Evolutionary conservation across 2,797 vertebrate species (phyloP), one percentile per base, ranked within the genome.

Genomic region (Rhyacichthys aspro): DNA sequence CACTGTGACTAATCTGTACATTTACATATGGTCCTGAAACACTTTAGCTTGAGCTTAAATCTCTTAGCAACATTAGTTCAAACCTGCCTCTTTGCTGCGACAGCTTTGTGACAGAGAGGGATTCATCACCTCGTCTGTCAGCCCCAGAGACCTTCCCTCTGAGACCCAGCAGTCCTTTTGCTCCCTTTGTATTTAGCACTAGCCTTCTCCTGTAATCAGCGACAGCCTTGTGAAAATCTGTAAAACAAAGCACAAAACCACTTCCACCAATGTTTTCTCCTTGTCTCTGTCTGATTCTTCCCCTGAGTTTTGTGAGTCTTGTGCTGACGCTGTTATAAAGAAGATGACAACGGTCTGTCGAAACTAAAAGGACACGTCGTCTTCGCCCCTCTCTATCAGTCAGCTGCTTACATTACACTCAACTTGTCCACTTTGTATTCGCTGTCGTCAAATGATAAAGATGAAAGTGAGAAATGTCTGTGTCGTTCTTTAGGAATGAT

Each of bases 181-280:
- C 60, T 73, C 57, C 61, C 66, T 73, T 55, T 80, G 59, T 81
- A 75, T 87, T 85, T 80, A 80, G 58, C 71, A 71, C 78, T 75
- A 58, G 66, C 63, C 61, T 84, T 74, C 76, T 77, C 61, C 61
- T 83, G 74, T 90, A 89, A 90, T 90, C 88, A 90, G 74, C 76
- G 53, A 67, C 76, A 67, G 64, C 63, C 72, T 83, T 82, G 76
- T 81, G 77, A 81, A 85, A 85, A 87, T 76, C 58, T 86, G 69
- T 67, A 64, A 88, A 85, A 89, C 88, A 87, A 82, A 76, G 69
- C 80, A 75, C 76, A 82, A 67, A 75, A 56, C 79, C 75, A 67
- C 71, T 76, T 63, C 71, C 57, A 76, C 61, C 53, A 3, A 53
- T 50, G 49, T 55, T 63, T 16, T 42, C 38, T 74, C 34, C 32